Conservation (phyloP, 2,888 invertebrate genomes). For the Eupeodes latifasciatus region DNA sequence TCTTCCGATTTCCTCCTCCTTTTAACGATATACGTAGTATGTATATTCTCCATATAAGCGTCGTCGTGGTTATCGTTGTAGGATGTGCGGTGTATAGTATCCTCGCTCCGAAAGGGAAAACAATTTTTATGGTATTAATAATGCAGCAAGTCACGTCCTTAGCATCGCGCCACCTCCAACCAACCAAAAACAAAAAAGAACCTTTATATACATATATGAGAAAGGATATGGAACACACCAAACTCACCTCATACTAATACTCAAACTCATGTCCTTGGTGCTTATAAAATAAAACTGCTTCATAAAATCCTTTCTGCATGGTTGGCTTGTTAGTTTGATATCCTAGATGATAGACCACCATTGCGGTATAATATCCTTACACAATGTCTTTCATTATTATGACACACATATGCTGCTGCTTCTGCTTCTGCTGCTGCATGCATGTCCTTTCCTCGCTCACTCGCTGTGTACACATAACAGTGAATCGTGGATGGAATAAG, state of each 20-base stretch:
- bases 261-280: slow-evolving; percentile 46
- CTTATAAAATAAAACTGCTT: slow-evolving; percentile 76
- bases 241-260: slow-evolving; percentile 30
- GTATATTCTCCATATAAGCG: background rate
- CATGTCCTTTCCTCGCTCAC: slow-evolving; percentile 30
- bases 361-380: slow-evolving; percentile 76
- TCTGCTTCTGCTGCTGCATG: slow-evolving; percentile 64
- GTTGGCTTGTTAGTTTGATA: slow-evolving; percentile 76
- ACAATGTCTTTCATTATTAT: slow-evolving; percentile 76
- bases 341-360: slow-evolving; percentile 76
- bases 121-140: slow-evolving; percentile 79
- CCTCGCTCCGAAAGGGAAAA: slow-evolving; percentile 67
- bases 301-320: slow-evolving; percentile 76
- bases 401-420: slow-evolving; percentile 73
- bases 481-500: slow-evolving; percentile 73
- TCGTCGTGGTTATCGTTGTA: no score
- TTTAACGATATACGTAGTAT: background rate
- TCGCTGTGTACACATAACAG: slow-evolving; percentile 63
- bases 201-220: no score
- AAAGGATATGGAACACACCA: background rate
- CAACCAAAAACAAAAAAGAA: background rate
- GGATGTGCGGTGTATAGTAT: background rate
- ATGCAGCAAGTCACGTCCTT: slow-evolving; percentile 79
- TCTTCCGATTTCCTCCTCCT: slow-evolving; percentile 24
- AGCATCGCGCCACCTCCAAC: slow-evolving; percentile 59